Base-by-base conservation (phyloP, 2,888 invertebrate species). In the Seladonia tumulorum region DNA sequence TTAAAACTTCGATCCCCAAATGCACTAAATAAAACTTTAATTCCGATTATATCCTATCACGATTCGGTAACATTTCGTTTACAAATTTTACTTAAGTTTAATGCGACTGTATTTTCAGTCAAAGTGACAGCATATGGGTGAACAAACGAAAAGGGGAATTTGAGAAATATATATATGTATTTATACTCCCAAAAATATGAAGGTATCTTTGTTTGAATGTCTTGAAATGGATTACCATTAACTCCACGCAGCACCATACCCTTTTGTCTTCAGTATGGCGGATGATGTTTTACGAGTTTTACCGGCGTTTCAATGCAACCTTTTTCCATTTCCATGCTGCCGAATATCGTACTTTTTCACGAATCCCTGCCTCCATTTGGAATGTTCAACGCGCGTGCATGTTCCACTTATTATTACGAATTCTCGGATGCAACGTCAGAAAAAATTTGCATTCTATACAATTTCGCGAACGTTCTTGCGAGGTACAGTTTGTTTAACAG, bases 221-320 rank as follows among this genome's bases (percentile, higher is more conserved):
- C 25, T 45, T 73, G 73, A 73, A 68, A 79, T 73, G 45, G 35
- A 39, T 73, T 73, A 53, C 53, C 73, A 25, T 57, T 73, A 73
- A 66, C 22, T 42, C 25, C 35, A 25, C 12, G 45, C n/a, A 73
- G 29, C 35, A 14, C 14, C 73, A 22, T 35, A 35, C 35, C 3
- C 5, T 35, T 35, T 35, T 35, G 35, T 35, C 35, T 35, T 35
- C 35, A 35, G 35, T 35, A 5, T 35, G 5, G 35, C 35, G 35
- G 35, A 35, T 39, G 29, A 66, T 53, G 53, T 53, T 66, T 47
- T 12, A 25, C 18, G 42, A 22, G 71, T 71, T 71, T 25, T 60
- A 57, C 42, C 22, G 16, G 14, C 18, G n/a, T 42, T 53, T 53
- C 45, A 22, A 72, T 53, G 18, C 72, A 66, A 22, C 25, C 22